Percentiles rank a stretch among this genome's conserved stretches.
Evolutionary conservation across 2,888 invertebrate species (phyloP).

Genomic region (Apamea anceps): DNA sequence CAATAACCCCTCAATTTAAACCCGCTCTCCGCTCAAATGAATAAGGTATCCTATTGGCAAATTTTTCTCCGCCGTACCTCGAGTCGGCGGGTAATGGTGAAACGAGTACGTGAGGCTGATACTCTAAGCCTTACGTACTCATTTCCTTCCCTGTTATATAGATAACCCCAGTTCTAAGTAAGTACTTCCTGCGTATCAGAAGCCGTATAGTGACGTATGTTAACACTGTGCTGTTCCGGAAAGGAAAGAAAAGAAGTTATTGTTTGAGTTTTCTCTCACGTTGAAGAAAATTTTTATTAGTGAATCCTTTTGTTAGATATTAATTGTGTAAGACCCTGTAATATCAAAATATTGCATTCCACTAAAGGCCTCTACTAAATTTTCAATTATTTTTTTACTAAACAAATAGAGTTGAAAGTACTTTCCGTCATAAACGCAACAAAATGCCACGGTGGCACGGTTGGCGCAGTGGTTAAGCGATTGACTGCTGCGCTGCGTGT

Average conservation of each 20-base stretch:
- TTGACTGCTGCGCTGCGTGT: too few species aligned
- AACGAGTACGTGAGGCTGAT: too few species aligned
- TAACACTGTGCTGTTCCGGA: not conserved
- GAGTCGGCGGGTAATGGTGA: too few species aligned
- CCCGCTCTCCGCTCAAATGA: not conserved
- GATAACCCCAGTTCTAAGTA: not conserved
- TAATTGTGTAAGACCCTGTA: not conserved
- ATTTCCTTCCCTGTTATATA: not conserved
- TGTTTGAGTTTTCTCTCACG: not conserved
- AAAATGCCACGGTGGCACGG: too few species aligned
- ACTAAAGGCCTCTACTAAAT: not conserved
- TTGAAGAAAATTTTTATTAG: not conserved
- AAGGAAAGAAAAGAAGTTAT: not conserved
- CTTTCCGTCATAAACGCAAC: not conserved
- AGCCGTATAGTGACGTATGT: not conserved
- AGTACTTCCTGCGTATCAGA: not conserved
- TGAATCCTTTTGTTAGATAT: not conserved
- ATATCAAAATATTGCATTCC: not conserved
- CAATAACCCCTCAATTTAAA: not conserved
- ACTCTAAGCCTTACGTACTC: not conserved
- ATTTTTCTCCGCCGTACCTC: not conserved
- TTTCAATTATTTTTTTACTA: too few species aligned
- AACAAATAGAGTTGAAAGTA: not conserved
- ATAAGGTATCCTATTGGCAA: not conserved
- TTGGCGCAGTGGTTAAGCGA: too few species aligned